phyloP scores from a whole-genome alignment of 1,140 invertebrate species.

The Caenorhabditis inopinata region DNA sequence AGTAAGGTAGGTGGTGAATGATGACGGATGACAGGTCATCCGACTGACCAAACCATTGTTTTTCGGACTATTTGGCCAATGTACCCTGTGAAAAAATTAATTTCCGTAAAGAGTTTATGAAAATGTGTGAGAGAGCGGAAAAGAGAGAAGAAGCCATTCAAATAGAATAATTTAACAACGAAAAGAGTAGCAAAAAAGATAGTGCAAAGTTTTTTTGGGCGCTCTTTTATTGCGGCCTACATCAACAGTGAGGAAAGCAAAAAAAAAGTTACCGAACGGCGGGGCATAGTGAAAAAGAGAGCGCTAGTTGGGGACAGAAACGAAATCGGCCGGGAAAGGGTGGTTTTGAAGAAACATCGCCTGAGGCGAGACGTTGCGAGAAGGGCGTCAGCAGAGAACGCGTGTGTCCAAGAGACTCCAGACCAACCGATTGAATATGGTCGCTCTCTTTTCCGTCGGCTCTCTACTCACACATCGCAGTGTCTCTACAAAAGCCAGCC shows the following conservation, averaged over 20 bases:
- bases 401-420: background rate
- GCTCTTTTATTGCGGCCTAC: background rate
- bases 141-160: background rate
- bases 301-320: background rate
- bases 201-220: slow-evolving; percentile 29
- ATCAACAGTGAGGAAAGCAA: background rate
- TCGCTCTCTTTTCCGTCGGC: background rate
- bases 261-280: slow-evolving; percentile 2
- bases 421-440: background rate
- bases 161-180: background rate
- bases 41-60: background rate
- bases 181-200: background rate
- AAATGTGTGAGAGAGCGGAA: background rate
- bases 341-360: slow-evolving; percentile 6
- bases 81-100: background rate
- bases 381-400: background rate
- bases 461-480: background rate
- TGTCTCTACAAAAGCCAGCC: background rate
- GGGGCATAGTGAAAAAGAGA: background rate
- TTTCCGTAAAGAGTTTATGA: background rate
- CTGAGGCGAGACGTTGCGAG: background rate
- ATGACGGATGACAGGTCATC: slow-evolving; percentile 13
- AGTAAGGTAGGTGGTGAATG: background rate
- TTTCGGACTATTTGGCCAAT: slow-evolving; percentile 13
- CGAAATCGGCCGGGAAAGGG: background rate